These are phyloP conservation scores for Myopa testacea DNA, from an alignment of 2,888 invertebrate genomes.

Conservation along the genomic window DNA sequence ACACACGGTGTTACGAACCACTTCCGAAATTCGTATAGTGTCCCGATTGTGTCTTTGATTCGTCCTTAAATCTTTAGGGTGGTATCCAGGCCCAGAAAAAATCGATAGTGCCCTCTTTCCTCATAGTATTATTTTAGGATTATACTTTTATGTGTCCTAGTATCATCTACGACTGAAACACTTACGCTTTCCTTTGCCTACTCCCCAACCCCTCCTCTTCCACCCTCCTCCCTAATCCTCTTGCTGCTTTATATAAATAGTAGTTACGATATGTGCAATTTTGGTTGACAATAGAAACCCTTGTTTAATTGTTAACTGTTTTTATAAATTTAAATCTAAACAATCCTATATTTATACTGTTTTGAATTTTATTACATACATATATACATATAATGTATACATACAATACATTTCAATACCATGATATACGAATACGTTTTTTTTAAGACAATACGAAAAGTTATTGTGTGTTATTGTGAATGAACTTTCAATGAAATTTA, in stretches of 20 bases:
- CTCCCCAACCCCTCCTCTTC: background rate
- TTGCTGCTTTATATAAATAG: background rate
- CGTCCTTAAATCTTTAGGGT: background rate
- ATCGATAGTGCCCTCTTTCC: background rate
- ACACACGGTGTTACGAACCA: background rate
- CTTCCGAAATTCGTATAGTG: too few relatives aligned
- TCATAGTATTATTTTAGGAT: slow-evolving; percentile 26
- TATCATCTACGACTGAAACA: slow-evolving; percentile 1
- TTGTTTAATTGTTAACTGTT: slow-evolving; percentile 13
- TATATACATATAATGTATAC: background rate
- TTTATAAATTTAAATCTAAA: slow-evolving; percentile 3
- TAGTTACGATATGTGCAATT: slow-evolving; percentile 33
- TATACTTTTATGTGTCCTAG: slow-evolving; percentile 5
- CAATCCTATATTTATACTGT: slow-evolving; percentile 6
- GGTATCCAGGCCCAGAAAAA: background rate
- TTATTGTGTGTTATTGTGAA: too few relatives aligned
- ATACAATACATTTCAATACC: background rate
- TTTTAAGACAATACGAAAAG: background rate
- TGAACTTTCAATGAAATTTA: too few relatives aligned
- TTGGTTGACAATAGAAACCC: slow-evolving; percentile 27
- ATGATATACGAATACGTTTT: slow-evolving; percentile 13
- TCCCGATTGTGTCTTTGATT: background rate
- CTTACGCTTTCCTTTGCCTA: slow-evolving; percentile 16
- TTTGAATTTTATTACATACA: background rate
- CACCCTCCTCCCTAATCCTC: background rate